Conservation (phyloP, 2,888 invertebrate species). For the Priocnemis perturbator region DNA sequence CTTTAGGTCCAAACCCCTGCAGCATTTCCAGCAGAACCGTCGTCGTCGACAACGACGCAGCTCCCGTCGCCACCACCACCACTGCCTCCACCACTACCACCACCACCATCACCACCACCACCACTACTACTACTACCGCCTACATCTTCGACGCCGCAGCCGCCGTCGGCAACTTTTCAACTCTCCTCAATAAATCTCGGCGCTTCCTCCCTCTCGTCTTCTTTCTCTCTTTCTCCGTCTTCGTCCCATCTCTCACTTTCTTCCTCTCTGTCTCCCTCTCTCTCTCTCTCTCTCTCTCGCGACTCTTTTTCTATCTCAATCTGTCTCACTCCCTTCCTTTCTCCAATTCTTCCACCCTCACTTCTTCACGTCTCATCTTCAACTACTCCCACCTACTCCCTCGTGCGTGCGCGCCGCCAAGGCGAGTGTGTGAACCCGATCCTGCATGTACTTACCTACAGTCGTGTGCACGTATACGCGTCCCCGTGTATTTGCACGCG, state of each 20-base stretch:
- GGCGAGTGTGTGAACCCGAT: no score
- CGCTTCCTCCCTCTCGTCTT: constrained; percentile 40
- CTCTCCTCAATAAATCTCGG: constrained; percentile 66
- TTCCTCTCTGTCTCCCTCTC: constrained; percentile 28
- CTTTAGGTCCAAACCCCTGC: constrained; percentile 47
- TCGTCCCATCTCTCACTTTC: constrained; percentile 17
- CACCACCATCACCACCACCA: constrained; percentile 11
- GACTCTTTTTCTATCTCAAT: constrained; percentile 26
- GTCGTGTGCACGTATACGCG: no score
- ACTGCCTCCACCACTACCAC: constrained; percentile 18
- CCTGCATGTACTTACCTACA: no score
- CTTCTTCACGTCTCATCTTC: constrained; percentile 6
- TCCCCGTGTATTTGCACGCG: no score
- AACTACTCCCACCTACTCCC: background rate
- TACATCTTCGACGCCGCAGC: constrained; percentile 41
- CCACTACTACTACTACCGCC: constrained; percentile 25
- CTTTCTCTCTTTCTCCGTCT: constrained; percentile 16
- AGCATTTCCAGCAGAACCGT: constrained; percentile 23
- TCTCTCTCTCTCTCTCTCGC: constrained; percentile 28
- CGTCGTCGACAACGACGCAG: constrained; percentile 1
- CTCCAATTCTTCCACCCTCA: constrained; percentile 12
- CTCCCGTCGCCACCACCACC: constrained; percentile 11
- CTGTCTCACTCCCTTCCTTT: constrained; percentile 29
- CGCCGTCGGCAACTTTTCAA: constrained; percentile 63
- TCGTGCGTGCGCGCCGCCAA: no score